phyloP scores from a whole-genome alignment of 2,113 vertebrate genomes.

The Cranoglanis bouderius region DNA sequence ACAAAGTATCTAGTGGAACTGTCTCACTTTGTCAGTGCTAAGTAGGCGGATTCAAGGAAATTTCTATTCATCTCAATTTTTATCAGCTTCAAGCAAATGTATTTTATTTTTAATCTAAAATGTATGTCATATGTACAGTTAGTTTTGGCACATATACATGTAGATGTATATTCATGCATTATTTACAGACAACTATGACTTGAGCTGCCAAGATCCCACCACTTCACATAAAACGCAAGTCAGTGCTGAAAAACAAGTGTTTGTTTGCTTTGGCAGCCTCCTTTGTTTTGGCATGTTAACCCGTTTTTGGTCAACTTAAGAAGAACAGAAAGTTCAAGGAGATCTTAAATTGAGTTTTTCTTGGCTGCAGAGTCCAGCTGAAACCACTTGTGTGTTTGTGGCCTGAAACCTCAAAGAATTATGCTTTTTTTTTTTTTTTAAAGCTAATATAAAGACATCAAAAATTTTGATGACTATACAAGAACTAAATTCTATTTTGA shows the following conservation, averaged over 20 bases:
- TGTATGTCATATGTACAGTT: not conserved
- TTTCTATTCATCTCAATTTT: constrained; percentile 5
- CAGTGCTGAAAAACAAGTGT: constrained; percentile 35
- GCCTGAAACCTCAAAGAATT: not conserved
- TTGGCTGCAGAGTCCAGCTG: constrained; percentile 6
- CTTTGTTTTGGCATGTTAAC: constrained; percentile 43
- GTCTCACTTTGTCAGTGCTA: constrained; percentile 2
- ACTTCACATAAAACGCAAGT: constrained; percentile 22
- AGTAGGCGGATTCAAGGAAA: constrained; percentile 2
- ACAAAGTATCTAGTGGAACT: constrained; percentile 37
- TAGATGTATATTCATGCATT: not conserved
- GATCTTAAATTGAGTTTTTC: constrained; percentile 44
- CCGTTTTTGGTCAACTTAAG: constrained; percentile 35
- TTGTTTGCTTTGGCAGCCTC: constrained; percentile 46
- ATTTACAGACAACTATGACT: constrained; percentile 5
- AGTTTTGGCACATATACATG: not conserved
- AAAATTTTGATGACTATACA: not conserved
- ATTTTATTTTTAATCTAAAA: not conserved
- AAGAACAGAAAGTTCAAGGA: constrained; percentile 38
- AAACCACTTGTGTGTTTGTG: constrained; percentile 14
- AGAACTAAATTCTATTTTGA: not conserved
- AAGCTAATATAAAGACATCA: not conserved
- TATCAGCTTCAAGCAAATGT: not conserved
- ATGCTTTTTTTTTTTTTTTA: not conserved
- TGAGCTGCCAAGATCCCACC: not conserved